Conservation (phyloP, 2,888 invertebrate genomes). For the Lasius fuliginosus region DNA sequence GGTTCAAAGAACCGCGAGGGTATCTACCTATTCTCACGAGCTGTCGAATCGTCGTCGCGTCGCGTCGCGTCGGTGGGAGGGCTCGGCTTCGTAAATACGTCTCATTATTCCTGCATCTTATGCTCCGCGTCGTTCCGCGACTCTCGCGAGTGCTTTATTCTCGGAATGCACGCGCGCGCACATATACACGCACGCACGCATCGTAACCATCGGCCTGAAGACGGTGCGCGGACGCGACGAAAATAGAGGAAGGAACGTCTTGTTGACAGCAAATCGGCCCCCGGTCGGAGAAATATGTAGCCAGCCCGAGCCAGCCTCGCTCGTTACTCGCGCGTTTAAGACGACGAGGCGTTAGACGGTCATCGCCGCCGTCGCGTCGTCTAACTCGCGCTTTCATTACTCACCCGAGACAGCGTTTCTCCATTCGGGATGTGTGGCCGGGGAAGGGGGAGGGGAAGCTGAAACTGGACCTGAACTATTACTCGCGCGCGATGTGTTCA, state of each 20-base stretch:
- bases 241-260: slow-evolving; percentile 75
- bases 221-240: slow-evolving; percentile 64
- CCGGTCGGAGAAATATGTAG: slow-evolving; percentile 57
- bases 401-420: slow-evolving; percentile 21
- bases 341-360: slow-evolving; percentile 59
- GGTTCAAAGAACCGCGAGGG: slow-evolving; percentile 39
- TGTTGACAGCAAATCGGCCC: slow-evolving; percentile 67
- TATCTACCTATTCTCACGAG: slow-evolving; percentile 50
- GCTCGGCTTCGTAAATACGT: slow-evolving; percentile 54
- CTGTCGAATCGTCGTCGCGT: slow-evolving; percentile 10
- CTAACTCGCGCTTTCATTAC: slow-evolving; percentile 40
- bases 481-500: background rate
- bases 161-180: slow-evolving; percentile 49
- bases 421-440: background rate
- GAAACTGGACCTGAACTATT: slow-evolving; percentile 21
- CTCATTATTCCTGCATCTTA: slow-evolving; percentile 67
- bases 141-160: slow-evolving; percentile 68
- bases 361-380: background rate
- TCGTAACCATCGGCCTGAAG: background rate
- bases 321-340: slow-evolving; percentile 59
- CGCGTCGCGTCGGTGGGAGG: slow-evolving; percentile 11
- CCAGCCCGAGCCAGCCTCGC: slow-evolving; percentile 45
- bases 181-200: background rate
- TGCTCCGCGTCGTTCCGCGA: slow-evolving; percentile 36
- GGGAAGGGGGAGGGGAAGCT: background rate